Evolutionary conservation across 2,113 vertebrate genomes (phyloP).

Genomic region (Emydocephalus ijimae): DNA sequence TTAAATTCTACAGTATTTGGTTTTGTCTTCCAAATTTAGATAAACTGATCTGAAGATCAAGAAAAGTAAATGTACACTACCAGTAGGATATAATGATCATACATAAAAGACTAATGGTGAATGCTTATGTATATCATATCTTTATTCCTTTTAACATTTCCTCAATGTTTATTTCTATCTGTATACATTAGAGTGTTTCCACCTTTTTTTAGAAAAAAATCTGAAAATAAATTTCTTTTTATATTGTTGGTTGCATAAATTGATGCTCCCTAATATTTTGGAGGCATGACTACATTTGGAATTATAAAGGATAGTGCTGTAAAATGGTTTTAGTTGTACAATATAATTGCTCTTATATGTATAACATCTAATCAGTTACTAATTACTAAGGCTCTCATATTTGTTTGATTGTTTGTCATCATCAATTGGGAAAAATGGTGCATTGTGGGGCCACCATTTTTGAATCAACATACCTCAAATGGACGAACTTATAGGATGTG

Average conservation of each 20-base stretch:
- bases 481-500: background rate
- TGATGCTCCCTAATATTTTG: background rate
- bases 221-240: background rate
- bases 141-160: background rate
- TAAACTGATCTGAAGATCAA: background rate
- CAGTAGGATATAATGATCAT: background rate
- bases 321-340: background rate
- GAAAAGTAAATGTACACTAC: background rate
- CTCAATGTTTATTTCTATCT: background rate
- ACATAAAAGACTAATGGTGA: background rate
- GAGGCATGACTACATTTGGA: background rate
- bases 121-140: background rate
- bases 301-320: background rate
- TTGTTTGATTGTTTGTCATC: background rate
- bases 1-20: background rate
- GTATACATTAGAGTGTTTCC: background rate
- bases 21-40: background rate
- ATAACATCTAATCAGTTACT: background rate
- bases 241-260: background rate
- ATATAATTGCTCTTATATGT: background rate
- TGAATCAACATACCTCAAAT: background rate
- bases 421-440: background rate
- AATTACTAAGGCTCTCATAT: background rate
- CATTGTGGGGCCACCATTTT: background rate
- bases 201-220: background rate